Evolutionary conservation across 2,797 vertebrate genomes (phyloP).

Genomic region (Aselliscus stoliczkanus): DNA sequence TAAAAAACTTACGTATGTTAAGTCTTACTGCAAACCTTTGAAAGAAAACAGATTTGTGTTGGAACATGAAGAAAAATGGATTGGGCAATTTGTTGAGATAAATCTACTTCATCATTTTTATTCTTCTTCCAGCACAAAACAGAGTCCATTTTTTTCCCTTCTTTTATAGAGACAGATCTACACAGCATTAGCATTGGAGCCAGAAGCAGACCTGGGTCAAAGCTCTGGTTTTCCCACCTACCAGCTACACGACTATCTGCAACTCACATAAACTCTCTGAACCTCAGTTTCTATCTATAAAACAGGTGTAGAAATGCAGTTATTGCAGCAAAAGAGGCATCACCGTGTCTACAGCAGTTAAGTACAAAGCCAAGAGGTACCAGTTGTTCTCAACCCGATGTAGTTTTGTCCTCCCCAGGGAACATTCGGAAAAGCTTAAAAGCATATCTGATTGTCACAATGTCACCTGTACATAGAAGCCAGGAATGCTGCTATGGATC

Average conservation of each 20-base stretch:
- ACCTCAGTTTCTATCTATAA: neutral
- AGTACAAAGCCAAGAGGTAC: neutral
- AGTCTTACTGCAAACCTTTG: neutral
- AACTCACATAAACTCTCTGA: neutral
- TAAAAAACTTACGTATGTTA: neutral
- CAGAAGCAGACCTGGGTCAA: neutral
- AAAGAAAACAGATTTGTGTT: neutral
- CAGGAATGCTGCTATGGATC: neutral
- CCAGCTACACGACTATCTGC: neutral
- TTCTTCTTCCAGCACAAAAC: neutral
- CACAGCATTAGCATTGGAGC: neutral
- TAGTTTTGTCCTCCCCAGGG: neutral
- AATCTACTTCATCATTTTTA: neutral
- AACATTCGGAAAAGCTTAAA: neutral
- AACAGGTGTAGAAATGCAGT: neutral
- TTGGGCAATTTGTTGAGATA: neutral
- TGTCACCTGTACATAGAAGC: neutral
- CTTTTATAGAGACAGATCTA: neutral
- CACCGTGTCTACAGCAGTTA: neutral
- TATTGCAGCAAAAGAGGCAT: neutral
- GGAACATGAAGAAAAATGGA: neutral
- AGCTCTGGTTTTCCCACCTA: neutral
- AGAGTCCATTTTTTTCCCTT: neutral
- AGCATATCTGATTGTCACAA: neutral
- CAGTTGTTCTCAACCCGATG: neutral